A percentile compares a stretch with the other conserved stretches of the same genome.
phyloP scores from a whole-genome alignment of 2,888 invertebrate species.

The Drosophila peninsularis region DNA sequence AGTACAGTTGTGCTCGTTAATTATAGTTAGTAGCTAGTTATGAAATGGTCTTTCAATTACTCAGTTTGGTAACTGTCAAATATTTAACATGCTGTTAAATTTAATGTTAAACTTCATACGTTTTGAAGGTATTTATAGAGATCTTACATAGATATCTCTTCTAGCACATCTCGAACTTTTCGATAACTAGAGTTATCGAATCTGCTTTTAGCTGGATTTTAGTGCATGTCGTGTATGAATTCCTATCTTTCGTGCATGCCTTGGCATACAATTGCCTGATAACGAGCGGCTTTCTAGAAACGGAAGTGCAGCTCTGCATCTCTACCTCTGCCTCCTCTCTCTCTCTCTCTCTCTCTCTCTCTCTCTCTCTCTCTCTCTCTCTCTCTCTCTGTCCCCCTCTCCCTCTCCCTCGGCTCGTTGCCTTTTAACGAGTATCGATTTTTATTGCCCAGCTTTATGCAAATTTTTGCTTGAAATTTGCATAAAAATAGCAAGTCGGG shows the following conservation, averaged over 20 bases:
- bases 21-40: background rate
- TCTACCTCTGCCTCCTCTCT: background rate
- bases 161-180: background rate
- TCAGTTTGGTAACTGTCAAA: background rate
- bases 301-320: background rate
- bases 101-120: background rate
- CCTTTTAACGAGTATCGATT: conserved; percentile 25
- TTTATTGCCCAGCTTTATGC: conserved; percentile 22
- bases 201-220: background rate
- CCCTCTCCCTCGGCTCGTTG: background rate
- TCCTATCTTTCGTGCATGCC: background rate
- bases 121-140: background rate
- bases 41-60: background rate
- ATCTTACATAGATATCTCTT: background rate
- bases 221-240: background rate
- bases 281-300: background rate
- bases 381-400: background rate
- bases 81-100: conserved; percentile 3
- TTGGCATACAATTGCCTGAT: background rate
- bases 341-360: no score
- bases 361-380: background rate
- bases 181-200: background rate
- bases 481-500: conserved; percentile 6
- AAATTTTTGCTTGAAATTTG: conserved; percentile 18
- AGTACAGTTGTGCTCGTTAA: conserved; percentile 7